These are phyloP conservation scores for Pristionchus fissidentatus DNA, from an alignment of 2,888 invertebrate species.

Conservation along the genomic window DNA sequence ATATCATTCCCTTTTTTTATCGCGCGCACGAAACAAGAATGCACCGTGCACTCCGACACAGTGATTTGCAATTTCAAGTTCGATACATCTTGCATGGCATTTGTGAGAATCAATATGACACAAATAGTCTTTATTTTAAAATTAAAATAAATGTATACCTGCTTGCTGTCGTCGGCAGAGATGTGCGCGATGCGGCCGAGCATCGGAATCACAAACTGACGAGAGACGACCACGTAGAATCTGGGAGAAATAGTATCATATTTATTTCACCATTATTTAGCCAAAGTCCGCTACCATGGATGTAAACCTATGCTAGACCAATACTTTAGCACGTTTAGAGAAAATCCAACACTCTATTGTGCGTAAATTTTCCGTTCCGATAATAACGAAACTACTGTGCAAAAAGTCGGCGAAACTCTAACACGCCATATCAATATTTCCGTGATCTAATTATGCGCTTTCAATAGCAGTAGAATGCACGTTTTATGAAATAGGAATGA, in stretches of 20 bases:
- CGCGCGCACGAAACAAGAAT: not conserved
- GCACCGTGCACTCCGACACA: not conserved
- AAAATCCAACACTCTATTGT: too few relatives aligned
- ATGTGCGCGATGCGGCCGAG: slow-evolving; percentile 71
- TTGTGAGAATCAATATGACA: too few relatives aligned
- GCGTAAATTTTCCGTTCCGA: too few relatives aligned
- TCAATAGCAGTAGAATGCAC: too few relatives aligned
- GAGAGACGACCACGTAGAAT: slow-evolving; percentile 52
- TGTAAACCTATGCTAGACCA: not conserved
- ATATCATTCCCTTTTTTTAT: not conserved
- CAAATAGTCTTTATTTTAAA: not conserved
- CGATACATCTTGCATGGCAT: not conserved
- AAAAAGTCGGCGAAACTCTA: too few relatives aligned
- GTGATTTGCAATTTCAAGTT: not conserved
- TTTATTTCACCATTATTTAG: not conserved
- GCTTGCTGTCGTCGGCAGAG: slow-evolving; percentile 70
- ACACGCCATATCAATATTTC: too few relatives aligned
- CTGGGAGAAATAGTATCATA: not conserved
- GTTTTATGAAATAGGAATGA: too few relatives aligned
- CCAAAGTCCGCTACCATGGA: not conserved
- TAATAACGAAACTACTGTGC: too few relatives aligned
- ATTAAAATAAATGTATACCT: slow-evolving; percentile 55
- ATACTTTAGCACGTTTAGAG: too few relatives aligned
- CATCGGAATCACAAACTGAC: slow-evolving; percentile 72
- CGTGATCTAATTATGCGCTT: too few relatives aligned